phyloP scores from a whole-genome alignment of 2,888 invertebrate species.

The Cantharis rufa region DNA sequence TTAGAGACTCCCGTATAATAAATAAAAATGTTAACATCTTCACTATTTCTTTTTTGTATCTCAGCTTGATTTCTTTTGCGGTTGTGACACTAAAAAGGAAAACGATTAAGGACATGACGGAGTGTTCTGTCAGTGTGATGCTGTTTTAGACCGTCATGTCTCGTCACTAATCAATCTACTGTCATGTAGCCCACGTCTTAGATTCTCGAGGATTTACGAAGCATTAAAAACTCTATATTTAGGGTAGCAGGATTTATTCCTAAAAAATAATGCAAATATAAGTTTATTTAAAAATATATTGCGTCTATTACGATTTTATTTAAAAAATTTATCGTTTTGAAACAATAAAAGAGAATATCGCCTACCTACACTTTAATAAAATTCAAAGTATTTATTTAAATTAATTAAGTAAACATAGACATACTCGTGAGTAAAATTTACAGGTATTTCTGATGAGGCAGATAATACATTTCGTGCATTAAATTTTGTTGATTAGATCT shows the following conservation, averaged over 20 bases:
- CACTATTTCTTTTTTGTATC: constrained; percentile 2
- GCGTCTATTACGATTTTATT: neutral
- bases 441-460: neutral
- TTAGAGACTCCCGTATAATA: neutral
- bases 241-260: neutral
- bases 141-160: constrained; percentile 15
- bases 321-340: neutral
- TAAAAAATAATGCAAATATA: neutral
- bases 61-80: neutral
- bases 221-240: constrained; percentile 3
- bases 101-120: constrained; percentile 13
- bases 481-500: neutral
- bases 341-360: neutral
- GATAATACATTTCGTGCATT: neutral
- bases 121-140: constrained; percentile 11
- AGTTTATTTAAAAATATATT: neutral
- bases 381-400: neutral
- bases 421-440: neutral
- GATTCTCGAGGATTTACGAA: constrained; percentile 10
- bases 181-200: constrained; percentile 15
- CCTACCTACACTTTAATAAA: neutral
- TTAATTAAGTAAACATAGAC: neutral
- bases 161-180: constrained; percentile 19
- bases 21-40: constrained; percentile 5
- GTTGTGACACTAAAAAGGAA: constrained; percentile 12